A percentile compares a stretch with the other conserved stretches of the same genome.
Conservation (phyloP, 2,797 vertebrate genomes). For the Cryptoprocta ferox region DNA sequence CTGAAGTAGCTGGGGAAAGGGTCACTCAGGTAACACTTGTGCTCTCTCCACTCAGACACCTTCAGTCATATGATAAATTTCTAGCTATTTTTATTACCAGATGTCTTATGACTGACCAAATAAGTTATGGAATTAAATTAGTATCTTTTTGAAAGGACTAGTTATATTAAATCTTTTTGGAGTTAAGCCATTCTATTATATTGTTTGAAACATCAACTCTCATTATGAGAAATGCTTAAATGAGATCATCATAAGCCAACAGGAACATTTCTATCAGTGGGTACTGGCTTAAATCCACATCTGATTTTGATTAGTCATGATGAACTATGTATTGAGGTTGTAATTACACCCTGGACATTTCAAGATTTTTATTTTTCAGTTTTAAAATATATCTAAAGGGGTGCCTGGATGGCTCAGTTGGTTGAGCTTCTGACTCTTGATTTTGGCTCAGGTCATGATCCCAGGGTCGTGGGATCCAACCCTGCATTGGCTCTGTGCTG, state of each 20-base stretch:
- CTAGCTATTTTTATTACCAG: not conserved
- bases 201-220: not conserved
- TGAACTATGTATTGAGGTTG: not conserved
- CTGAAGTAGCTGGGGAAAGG: not conserved
- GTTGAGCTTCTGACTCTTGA: too few species aligned
- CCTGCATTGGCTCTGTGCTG: too few species aligned
- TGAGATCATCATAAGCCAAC: not conserved
- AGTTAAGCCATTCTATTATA: not conserved
- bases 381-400: not conserved
- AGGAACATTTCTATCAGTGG: not conserved
- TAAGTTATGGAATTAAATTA: not conserved
- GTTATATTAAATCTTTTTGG: not conserved
- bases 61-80: not conserved
- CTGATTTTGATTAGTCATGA: not conserved
- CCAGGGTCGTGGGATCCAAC: too few species aligned
- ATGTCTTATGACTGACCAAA: not conserved
- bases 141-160: not conserved
- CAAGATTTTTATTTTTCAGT: not conserved
- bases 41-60: not conserved
- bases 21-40: not conserved
- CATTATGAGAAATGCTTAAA: constrained; percentile 16
- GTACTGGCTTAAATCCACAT: not conserved
- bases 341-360: not conserved
- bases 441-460: too few species aligned
- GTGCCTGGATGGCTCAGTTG: too few species aligned